Conservation (phyloP, 2,113 vertebrate species). For the Sterrhoptilus dennistouni region DNA sequence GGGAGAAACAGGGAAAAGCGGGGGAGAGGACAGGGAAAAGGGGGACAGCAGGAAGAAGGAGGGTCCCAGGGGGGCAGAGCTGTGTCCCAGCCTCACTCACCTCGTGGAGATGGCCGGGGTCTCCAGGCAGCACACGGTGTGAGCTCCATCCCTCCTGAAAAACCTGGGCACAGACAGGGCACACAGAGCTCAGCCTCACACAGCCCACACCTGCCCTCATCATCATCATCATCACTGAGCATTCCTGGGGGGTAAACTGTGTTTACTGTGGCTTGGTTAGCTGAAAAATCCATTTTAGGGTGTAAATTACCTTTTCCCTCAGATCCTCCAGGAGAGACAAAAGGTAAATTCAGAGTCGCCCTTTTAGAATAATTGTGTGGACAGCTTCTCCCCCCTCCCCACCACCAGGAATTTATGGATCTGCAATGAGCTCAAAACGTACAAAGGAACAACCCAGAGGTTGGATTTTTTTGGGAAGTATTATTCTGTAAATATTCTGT, state of each 20-base stretch:
- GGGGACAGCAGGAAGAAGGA: too few species aligned
- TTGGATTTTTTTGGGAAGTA: not conserved
- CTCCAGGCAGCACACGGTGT: slow-evolving; percentile 73
- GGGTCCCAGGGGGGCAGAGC: not conserved
- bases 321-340: not conserved
- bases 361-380: not conserved
- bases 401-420: not conserved
- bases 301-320: not conserved
- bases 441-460: not conserved
- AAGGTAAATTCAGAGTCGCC: not conserved
- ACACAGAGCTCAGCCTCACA: not conserved
- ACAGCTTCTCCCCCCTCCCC: not conserved
- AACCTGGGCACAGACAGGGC: not conserved
- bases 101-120: slow-evolving; percentile 70
- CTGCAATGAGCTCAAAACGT: not conserved
- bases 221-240: not conserved
- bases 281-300: not conserved
- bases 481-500: too few species aligned
- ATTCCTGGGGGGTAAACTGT: not conserved
- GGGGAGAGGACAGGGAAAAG: too few species aligned
- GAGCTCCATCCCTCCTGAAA: slow-evolving; percentile 72
- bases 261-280: not conserved
- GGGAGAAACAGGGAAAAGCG: too few species aligned
- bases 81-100: slow-evolving; percentile 55
- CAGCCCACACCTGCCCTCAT: not conserved